Conservation (phyloP, 2,888 invertebrate species). For the Phorcus lineatus region DNA sequence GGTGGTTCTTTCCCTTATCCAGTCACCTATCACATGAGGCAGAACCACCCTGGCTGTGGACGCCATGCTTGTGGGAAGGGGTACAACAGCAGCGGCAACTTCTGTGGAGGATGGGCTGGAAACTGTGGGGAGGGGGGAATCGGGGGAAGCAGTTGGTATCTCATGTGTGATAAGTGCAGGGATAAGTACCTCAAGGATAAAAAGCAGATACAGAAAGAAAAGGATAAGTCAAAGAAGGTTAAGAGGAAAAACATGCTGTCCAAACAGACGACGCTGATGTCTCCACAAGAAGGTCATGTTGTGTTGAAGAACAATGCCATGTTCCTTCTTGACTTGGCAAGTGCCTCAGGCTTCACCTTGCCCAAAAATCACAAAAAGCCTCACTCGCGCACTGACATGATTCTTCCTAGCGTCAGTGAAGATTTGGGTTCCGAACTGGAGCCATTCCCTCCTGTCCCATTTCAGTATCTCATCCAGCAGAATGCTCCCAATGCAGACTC, state of each 20-base stretch:
- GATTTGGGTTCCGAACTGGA: slow-evolving; percentile 64
- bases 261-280: slow-evolving; percentile 67
- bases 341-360: slow-evolving; percentile 80
- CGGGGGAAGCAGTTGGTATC: slow-evolving; percentile 88
- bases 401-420: slow-evolving; percentile 71
- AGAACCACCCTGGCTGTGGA: slow-evolving; percentile 93
- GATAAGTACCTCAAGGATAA: slow-evolving; percentile 82
- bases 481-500: slow-evolving; percentile 71
- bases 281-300: slow-evolving; percentile 79
- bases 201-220: slow-evolving; percentile 66
- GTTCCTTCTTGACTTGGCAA: slow-evolving; percentile 92
- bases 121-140: slow-evolving; percentile 91
- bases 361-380: slow-evolving; percentile 64
- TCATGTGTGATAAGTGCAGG: slow-evolving; percentile 93
- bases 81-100: slow-evolving; percentile 92
- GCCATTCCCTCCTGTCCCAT: slow-evolving; percentile 71
- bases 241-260: slow-evolving; percentile 57
- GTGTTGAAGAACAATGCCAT: slow-evolving; percentile 95
- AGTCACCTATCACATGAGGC: slow-evolving; percentile 93
- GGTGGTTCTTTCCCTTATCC: slow-evolving; percentile 81
- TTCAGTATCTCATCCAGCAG: slow-evolving; percentile 67
- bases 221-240: slow-evolving; percentile 73
- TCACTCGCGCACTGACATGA: slow-evolving; percentile 51
- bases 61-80: slow-evolving; percentile 90
- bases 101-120: slow-evolving; percentile 91